Base-by-base conservation (phyloP, 1,140 invertebrate species). In the Drosophila sucinea region DNA sequence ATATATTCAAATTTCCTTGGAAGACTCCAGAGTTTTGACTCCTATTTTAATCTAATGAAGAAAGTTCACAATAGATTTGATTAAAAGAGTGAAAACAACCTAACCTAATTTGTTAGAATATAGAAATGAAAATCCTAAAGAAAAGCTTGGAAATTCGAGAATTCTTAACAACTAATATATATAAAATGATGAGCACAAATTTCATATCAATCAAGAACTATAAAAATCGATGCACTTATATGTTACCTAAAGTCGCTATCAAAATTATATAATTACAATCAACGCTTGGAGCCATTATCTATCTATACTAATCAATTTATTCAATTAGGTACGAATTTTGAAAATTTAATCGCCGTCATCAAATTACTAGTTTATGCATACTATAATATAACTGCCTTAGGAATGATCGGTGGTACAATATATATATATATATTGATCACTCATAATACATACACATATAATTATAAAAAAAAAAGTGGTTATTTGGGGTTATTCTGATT, bases 361-460 rank as follows among this genome's bases (percentile, higher is more conserved):
- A 27, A 51, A 51, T 27, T 51, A 51, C 44, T 47, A 47, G 23
- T 47, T 47, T 23, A 47, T 44, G 41, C 41, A 44, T 44, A 44
- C 41, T 23, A 44, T 17, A 44, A 44, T 47, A 27, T 27, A 51
- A 51, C 44, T 51, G 44, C 44, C 44, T 51, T 51, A 27, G 44
- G 25, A 51, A 51, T 25, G 44, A 51, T 51, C 23, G 44, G 23
- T 51, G 7, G 44, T 51, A 51, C 44, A 47, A 47, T 27, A 25
- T 47, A 51, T 27, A 51, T 7, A 17, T 2, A 7, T 51, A 27
- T 51, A 47, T 25, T 47, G 1, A 47, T 47, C 5, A 11, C 35
- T 1, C 10, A 38, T 38, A 38, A 35, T 11, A 38, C 8, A 38
- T 38, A 38, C 11, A 33, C 32, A 33, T 17, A 17, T 17, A 33